Base-by-base conservation (phyloP, 2,113 vertebrate species). In the Scytalopus superciliaris region DNA sequence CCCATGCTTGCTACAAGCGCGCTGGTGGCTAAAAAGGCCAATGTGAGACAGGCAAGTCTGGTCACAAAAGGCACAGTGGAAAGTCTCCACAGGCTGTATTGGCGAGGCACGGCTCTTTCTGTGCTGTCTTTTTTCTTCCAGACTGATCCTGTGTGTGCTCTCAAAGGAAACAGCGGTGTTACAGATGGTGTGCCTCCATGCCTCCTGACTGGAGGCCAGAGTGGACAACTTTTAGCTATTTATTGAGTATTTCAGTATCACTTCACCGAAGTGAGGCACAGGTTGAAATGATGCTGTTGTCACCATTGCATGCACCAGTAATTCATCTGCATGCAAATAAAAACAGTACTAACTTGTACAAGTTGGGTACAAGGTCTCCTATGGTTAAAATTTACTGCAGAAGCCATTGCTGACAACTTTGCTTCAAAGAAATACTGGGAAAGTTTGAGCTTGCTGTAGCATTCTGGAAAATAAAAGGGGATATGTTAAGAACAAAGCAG, bases 401-500 rank as follows among this genome's bases (percentile, higher is more conserved):
- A 59, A 74, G 57, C 63, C 42, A 33, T 60, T 78, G 70, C 67
- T 95, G 84, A 80, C 45, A 93, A 77, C 45, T 63, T 40, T 69
- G 40, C 76, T 85, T 88, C 80, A 84, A 75, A 95, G 89, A 94
- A 82, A 95, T 53, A 87, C 15, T 74, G 67, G 75, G 39, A 55
- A 62, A 60, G 10, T 35, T 80, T 68, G 42, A 90, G 45, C 78
- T 76, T 87, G 30, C 45, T 91, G 59, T 28, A 28, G 75, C 81
- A 69, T 94, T 90, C 60, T 89, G 78, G 81, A 84, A 93, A 84
- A 87, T 42, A 70, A 85, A 94, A 94, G 42, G 59, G 40, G 64
- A 67, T 73, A 55, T 14, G 8, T 79, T 64, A 75, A 66, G 69
- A 97, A 92, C 85, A 96, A 94, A 91, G 70, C 19, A 80, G 69